phyloP scores from a whole-genome alignment of 2,888 invertebrate species.

The Tuberolachnus salignus region DNA sequence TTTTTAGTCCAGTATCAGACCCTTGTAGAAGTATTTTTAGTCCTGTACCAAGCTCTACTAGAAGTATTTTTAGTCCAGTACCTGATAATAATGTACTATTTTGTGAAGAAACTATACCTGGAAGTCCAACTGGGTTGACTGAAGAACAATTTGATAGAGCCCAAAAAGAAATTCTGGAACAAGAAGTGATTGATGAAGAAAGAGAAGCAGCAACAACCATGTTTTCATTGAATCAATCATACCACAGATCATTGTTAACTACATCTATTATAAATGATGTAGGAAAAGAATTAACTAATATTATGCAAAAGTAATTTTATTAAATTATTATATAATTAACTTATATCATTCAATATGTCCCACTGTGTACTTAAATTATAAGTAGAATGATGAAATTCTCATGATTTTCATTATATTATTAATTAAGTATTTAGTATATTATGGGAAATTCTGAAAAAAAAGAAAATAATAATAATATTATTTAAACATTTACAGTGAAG shows the following conservation, averaged over 20 bases:
- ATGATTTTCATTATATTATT: too few species aligned
- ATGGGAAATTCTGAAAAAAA: too few species aligned
- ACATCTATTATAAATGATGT: neutral
- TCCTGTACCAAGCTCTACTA: too few species aligned
- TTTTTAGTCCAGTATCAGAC: slow-evolving; percentile 24
- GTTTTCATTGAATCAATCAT: slow-evolving; percentile 29
- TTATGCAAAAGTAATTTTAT: slow-evolving; percentile 25
- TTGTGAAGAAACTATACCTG: slow-evolving; percentile 90
- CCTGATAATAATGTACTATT: slow-evolving; percentile 67
- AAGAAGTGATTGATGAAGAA: slow-evolving; percentile 21
- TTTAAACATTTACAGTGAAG: slow-evolving; percentile 15
- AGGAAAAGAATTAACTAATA: slow-evolving; percentile 11
- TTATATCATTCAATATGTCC: too few species aligned
- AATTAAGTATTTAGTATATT: too few species aligned
- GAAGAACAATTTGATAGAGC: slow-evolving; percentile 59
- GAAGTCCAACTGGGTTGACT: slow-evolving; percentile 79
- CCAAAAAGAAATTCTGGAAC: neutral
- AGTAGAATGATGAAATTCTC: too few species aligned
- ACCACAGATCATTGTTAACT: slow-evolving; percentile 9
- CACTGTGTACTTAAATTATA: too few species aligned
- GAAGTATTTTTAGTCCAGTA: slow-evolving; percentile 25
- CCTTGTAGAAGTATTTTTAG: too few species aligned
- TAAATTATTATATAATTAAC: neutral
- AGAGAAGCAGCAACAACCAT: slow-evolving; percentile 21
- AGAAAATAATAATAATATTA: neutral